A percentile compares a stretch with the other conserved stretches of the same genome.
phyloP scores from a whole-genome alignment of 2,113 vertebrate species.

The Tragelaphus imberbis region DNA sequence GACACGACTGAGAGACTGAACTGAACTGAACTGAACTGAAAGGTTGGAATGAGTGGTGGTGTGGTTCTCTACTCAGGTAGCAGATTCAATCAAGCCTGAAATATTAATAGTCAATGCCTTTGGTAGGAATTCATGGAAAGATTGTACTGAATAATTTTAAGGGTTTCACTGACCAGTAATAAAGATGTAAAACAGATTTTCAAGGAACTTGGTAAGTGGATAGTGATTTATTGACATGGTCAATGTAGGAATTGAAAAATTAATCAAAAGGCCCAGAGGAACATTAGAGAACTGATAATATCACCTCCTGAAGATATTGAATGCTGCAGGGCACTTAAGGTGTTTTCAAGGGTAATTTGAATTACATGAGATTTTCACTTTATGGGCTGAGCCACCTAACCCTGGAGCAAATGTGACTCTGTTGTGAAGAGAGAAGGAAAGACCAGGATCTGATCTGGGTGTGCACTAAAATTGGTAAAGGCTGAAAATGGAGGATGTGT shows the following conservation, averaged over 20 bases:
- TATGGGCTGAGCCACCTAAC: background rate
- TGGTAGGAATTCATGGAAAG: background rate
- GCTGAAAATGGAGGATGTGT: background rate
- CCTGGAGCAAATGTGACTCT: background rate
- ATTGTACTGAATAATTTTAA: background rate
- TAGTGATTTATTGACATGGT: background rate
- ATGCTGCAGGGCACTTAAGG: background rate
- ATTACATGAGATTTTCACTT: background rate
- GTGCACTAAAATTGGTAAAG: background rate
- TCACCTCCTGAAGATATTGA: background rate
- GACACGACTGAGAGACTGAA: fast-evolving
- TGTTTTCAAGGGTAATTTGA: slow-evolving; percentile 37
- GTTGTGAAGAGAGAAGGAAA: background rate
- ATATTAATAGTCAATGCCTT: background rate
- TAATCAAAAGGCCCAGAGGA: background rate
- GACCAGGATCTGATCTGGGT: background rate
- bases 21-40: background rate
- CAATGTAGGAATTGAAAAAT: slow-evolving; percentile 1
- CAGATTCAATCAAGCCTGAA: background rate
- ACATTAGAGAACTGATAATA: background rate
- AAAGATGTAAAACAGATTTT: background rate
- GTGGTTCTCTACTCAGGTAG: background rate
- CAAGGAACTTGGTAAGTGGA: background rate
- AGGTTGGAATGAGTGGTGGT: background rate
- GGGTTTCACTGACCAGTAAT: background rate